Conservation (phyloP, 2,797 vertebrate species). For the Hypotaenidia okinawae region DNA sequence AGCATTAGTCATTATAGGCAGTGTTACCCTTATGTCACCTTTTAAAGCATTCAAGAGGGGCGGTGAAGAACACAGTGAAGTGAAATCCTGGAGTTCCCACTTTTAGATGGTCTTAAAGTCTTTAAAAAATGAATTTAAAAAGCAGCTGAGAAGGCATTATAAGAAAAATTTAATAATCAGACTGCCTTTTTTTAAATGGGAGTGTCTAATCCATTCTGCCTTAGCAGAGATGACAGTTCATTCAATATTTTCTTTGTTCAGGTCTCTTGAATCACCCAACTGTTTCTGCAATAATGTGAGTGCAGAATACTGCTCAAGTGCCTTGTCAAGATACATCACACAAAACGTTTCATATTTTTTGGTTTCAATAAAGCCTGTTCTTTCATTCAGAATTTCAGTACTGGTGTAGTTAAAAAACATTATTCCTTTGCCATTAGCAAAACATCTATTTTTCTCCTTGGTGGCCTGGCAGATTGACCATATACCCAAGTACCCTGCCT, state of each 20-base stretch:
- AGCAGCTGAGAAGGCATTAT: neutral
- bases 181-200: neutral
- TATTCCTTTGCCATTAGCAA: neutral
- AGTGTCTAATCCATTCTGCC: neutral
- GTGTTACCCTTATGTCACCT: neutral
- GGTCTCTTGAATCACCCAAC: neutral
- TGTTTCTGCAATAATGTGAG: conserved; percentile 18
- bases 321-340: conserved; percentile 4
- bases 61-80: neutral
- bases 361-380: neutral
- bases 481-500: neutral
- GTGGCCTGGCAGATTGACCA: neutral
- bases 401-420: neutral
- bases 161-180: neutral
- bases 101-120: neutral
- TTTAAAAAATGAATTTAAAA: neutral
- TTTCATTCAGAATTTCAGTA: neutral
- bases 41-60: neutral
- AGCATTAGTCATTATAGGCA: neutral
- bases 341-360: neutral
- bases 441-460: neutral
- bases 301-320: conserved; percentile 9
- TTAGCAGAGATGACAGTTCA: conserved; percentile 9
- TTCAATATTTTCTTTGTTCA: conserved; percentile 28
- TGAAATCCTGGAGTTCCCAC: neutral